Evolutionary conservation across 1,140 invertebrate genomes (phyloP).

Genomic region (Euwallacea similis): DNA sequence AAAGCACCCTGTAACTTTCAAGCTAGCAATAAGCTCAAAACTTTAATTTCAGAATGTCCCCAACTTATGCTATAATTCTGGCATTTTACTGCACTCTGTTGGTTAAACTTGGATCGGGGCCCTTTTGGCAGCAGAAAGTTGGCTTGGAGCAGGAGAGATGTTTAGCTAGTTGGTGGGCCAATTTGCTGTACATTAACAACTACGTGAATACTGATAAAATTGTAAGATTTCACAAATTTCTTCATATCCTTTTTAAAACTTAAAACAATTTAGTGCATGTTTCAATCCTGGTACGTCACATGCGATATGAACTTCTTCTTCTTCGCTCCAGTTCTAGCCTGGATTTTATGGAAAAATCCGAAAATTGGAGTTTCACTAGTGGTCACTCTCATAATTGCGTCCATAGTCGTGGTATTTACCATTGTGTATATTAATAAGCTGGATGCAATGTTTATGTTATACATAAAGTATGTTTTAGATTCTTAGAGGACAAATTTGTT

Average conservation of each 20-base stretch:
- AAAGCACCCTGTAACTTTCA: no score
- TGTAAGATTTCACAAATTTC: conserved; percentile 54
- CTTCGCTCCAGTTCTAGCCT: conserved; percentile 73
- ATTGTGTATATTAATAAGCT: conserved; percentile 62
- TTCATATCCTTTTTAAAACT: not conserved
- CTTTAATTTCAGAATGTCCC: conserved; percentile 63
- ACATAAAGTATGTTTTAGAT: conserved; percentile 61
- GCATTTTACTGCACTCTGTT: conserved; percentile 73
- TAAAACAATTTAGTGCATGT: conserved; percentile 75
- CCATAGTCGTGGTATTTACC: conserved; percentile 64
- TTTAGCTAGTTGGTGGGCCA: conserved; percentile 77
- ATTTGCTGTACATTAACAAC: conserved; percentile 84
- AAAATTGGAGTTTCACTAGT: conserved; percentile 58
- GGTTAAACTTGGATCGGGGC: conserved; percentile 65
- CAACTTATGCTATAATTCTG: conserved; percentile 68
- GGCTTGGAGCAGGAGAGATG: conserved; percentile 67
- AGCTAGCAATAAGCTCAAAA: no score
- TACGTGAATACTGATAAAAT: conserved; percentile 68
- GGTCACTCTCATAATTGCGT: conserved; percentile 57
- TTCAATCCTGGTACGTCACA: conserved; percentile 87
- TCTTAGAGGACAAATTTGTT: conserved; percentile 2
- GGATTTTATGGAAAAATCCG: conserved; percentile 67
- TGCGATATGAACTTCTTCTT: conserved; percentile 86
- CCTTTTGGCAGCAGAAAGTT: conserved; percentile 67
- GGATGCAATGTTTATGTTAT: conserved; percentile 67